Evolutionary conservation across 1,140 invertebrate species (phyloP).

Genomic region (Hestina assimilis): DNA sequence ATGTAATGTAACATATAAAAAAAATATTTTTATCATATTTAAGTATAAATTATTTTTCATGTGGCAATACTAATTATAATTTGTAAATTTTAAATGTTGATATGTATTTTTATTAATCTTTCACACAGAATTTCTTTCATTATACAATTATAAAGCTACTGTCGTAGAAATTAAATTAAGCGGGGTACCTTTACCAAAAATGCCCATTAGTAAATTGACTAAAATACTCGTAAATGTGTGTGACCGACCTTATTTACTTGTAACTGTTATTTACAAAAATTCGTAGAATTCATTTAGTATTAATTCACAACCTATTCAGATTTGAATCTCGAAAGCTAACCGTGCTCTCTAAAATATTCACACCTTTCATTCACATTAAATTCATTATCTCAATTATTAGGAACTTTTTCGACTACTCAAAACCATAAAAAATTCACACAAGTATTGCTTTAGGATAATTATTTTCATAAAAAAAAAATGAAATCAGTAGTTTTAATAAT

Average conservation of each 20-base stretch:
- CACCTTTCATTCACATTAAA: too few relatives aligned
- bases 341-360: not conserved
- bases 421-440: conserved; percentile 3
- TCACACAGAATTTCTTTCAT: conserved; percentile 13
- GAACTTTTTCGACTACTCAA: not conserved
- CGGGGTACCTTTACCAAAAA: conserved; percentile 59
- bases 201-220: conserved; percentile 60
- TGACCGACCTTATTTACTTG: conserved; percentile 9
- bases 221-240: conserved; percentile 30
- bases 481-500: too few relatives aligned
- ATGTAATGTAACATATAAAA: not conserved
- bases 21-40: too few relatives aligned
- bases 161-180: conserved; percentile 2
- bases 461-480: too few relatives aligned
- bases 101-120: conserved; percentile 8
- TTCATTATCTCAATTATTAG: not conserved
- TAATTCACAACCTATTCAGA: conserved; percentile 27
- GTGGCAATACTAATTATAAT: too few relatives aligned
- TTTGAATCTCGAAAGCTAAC: not conserved
- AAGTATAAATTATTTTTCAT: too few relatives aligned
- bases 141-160: conserved; percentile 7
- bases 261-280: conserved; percentile 1
- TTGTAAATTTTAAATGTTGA: conserved; percentile 11
- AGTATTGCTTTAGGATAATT: not conserved
- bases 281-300: conserved; percentile 16